Evolutionary conservation across 1,140 invertebrate genomes (phyloP).

Genomic region (Parasteatoda tepidariorum): DNA sequence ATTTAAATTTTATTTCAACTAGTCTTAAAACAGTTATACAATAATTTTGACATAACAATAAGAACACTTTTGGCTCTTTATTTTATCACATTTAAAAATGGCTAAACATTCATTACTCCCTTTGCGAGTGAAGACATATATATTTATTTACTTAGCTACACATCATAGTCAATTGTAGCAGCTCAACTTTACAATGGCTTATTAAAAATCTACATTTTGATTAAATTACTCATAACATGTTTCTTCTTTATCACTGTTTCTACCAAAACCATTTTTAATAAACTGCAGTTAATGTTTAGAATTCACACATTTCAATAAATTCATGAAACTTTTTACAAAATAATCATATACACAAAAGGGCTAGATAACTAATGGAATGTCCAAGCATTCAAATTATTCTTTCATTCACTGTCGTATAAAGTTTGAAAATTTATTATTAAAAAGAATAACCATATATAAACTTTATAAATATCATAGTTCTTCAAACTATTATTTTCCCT

Average conservation of each 20-base stretch:
- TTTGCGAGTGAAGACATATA: background rate
- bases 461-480: too few species aligned
- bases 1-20: constrained; percentile 36
- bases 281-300: background rate
- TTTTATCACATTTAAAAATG: constrained; percentile 56
- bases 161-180: too few species aligned
- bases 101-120: constrained; percentile 33
- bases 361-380: background rate
- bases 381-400: background rate
- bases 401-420: background rate
- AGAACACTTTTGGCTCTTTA: constrained; percentile 56
- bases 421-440: too few species aligned
- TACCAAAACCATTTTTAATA: background rate
- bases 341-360: background rate
- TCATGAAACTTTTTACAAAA: background rate
- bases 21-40: constrained; percentile 45
- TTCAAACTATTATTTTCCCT: too few species aligned
- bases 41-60: constrained; percentile 52
- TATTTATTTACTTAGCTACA: too few species aligned
- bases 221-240: too few species aligned
- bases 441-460: too few species aligned
- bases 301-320: background rate
- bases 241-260: background rate
- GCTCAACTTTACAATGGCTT: too few species aligned
- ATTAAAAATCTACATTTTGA: too few species aligned